Evolutionary conservation across 2,888 invertebrate genomes (phyloP).

Genomic region (Perizoma flavofasciatum): DNA sequence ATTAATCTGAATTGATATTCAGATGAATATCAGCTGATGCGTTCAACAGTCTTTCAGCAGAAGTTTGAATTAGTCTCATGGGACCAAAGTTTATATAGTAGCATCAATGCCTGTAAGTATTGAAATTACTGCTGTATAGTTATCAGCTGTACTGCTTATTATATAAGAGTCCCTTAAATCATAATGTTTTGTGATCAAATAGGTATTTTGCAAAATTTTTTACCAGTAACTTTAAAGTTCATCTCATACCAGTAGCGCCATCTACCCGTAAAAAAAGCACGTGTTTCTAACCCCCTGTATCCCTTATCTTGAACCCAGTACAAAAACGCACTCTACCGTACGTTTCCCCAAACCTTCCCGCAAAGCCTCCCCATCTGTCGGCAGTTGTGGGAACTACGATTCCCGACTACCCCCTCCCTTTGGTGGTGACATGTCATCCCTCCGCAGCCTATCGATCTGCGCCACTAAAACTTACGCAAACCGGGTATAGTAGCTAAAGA

Average conservation of each 20-base stretch:
- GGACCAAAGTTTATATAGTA: no score
- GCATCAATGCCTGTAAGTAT: no score
- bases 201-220: no score
- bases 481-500: slow-evolving; percentile 52
- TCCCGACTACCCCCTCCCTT: slow-evolving; percentile 46
- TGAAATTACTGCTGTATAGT: no score
- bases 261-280: slow-evolving; percentile 22
- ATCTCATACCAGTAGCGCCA: slow-evolving; percentile 29
- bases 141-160: no score
- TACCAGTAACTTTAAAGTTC: background rate
- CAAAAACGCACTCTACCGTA: slow-evolving; percentile 30
- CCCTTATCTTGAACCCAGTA: slow-evolving; percentile 8
- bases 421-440: slow-evolving; percentile 32
- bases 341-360: slow-evolving; percentile 36
- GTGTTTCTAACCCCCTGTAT: background rate
- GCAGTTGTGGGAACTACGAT: slow-evolving; percentile 52
- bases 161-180: no score
- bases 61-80: no score
- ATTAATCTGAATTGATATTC: slow-evolving; percentile 4
- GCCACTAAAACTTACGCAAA: slow-evolving; percentile 70
- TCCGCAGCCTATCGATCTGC: slow-evolving; percentile 68
- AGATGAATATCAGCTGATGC: no score
- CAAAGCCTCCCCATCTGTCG: slow-evolving; percentile 68
- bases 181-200: no score
- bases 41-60: no score